Evolutionary conservation across 2,888 invertebrate genomes (phyloP).

Genomic region (Pristionchus mayeri): DNA sequence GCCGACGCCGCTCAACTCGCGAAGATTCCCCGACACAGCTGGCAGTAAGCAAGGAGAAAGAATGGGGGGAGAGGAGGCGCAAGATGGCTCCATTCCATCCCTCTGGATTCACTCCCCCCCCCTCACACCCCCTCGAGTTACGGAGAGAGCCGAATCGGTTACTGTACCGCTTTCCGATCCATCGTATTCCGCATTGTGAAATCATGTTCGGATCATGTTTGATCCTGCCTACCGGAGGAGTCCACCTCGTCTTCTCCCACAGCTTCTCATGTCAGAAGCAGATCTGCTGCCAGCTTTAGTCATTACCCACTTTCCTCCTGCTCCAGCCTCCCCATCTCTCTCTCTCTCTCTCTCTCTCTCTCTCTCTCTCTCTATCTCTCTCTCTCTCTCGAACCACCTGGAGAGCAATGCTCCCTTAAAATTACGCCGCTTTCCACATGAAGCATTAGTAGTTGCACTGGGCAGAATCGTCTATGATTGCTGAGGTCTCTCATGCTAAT

Average conservation of each 20-base stretch:
- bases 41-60: constrained; percentile 42
- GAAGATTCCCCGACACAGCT: constrained; percentile 38
- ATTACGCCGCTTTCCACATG: no score
- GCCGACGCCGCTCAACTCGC: constrained; percentile 6
- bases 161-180: no score
- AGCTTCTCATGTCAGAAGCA: not conserved
- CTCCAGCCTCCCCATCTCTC: no score
- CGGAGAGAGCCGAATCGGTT: not conserved
- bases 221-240: not conserved
- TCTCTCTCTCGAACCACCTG: constrained; percentile 11
- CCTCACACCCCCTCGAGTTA: not conserved
- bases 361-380: no score
- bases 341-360: no score
- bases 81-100: not conserved
- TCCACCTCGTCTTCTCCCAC: not conserved
- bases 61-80: not conserved
- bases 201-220: not conserved
- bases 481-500: no score
- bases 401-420: not conserved
- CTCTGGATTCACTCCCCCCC: not conserved
- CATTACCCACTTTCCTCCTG: not conserved
- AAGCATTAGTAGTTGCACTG: not conserved
- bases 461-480: not conserved
- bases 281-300: constrained; percentile 16
- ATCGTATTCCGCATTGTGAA: no score